These are phyloP conservation scores for Platyscapa corneri DNA, from an alignment of 1,140 invertebrate species.

Conservation along the genomic window DNA sequence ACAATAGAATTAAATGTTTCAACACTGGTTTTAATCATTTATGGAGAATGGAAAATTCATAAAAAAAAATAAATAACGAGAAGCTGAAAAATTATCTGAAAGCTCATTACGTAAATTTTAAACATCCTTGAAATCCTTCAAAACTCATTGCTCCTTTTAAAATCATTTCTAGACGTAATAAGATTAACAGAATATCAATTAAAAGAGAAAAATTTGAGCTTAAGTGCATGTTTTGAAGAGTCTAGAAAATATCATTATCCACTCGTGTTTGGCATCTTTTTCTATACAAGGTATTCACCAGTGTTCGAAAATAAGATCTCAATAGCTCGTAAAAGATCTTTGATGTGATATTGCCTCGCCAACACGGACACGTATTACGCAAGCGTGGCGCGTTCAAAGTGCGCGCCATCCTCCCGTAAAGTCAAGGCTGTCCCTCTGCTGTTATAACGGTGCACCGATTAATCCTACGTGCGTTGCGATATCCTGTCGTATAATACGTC, in stretches of 20 bases:
- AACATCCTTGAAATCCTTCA: background rate
- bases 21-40: background rate
- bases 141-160: background rate
- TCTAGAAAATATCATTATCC: background rate
- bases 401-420: slow-evolving; percentile 34
- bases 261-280: background rate
- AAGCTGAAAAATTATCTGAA: background rate
- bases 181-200: background rate
- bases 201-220: background rate
- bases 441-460: slow-evolving; percentile 29
- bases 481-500: background rate
- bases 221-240: background rate
- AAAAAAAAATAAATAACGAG: background rate
- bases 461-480: background rate
- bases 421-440: slow-evolving; percentile 19
- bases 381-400: background rate
- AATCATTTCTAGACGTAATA: background rate
- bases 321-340: slow-evolving; percentile 1
- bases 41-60: background rate
- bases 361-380: slow-evolving; percentile 11
- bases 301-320: slow-evolving; percentile 1
- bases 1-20: background rate
- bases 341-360: background rate
- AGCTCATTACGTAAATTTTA: background rate
- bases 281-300: background rate